phyloP scores from a whole-genome alignment of 2,888 invertebrate genomes.

The Hymenopus coronatus region DNA sequence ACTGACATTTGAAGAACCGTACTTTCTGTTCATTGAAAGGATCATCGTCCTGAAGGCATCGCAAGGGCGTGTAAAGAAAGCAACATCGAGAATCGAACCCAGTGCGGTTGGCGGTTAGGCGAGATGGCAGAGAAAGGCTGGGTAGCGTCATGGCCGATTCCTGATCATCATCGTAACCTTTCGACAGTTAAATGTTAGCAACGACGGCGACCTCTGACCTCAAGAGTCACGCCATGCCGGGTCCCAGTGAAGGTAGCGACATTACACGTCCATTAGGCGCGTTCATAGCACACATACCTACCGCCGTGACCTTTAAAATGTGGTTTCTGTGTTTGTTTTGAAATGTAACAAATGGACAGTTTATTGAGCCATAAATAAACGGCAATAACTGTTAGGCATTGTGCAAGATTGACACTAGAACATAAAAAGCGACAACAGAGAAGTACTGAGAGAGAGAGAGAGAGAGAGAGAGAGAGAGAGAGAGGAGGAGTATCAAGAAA shows the following conservation, averaged over 20 bases:
- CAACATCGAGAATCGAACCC: not conserved
- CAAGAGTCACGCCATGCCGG: not conserved
- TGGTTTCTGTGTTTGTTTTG: too few relatives aligned
- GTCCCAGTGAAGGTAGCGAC: not conserved
- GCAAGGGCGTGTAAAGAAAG: not conserved
- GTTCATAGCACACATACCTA: not conserved
- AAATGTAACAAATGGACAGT: too few relatives aligned
- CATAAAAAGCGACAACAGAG: too few relatives aligned
- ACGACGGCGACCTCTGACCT: not conserved
- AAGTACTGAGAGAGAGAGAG: too few relatives aligned
- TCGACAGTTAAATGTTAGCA: not conserved
- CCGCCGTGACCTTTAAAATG: not conserved
- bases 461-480: too few relatives aligned
- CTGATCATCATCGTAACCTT: not conserved
- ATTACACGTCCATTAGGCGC: not conserved
- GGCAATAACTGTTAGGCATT: too few relatives aligned
- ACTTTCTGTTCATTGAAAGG: not conserved
- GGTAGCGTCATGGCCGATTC: not conserved
- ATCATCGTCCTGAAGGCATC: not conserved
- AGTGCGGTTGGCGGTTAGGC: not conserved
- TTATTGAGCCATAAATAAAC: too few relatives aligned
- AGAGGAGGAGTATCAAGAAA: too few relatives aligned
- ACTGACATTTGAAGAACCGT: not conserved
- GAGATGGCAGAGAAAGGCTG: not conserved
- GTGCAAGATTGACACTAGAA: too few relatives aligned